Evolutionary conservation across 2,888 invertebrate species (phyloP), one percentile per base, ranked within the genome.

Genomic region (Sturmia bella): DNA sequence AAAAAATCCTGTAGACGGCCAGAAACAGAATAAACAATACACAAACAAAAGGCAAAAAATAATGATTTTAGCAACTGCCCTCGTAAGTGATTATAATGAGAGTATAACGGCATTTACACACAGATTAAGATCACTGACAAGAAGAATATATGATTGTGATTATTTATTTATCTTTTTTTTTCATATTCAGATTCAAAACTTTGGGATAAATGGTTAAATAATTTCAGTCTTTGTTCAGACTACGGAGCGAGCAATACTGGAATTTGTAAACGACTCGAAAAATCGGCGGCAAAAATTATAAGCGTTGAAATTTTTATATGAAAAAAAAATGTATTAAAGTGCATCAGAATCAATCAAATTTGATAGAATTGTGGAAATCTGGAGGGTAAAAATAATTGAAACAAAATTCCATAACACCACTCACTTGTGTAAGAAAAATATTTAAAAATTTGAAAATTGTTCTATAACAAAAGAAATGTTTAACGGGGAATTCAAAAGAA

Each of bases 171-270:
- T 68, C 11, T 17, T 43, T 48, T 74, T 61, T 72, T 74, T 63
- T 70, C 24, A 21, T 57, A 15, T 48, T 77, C 76, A 41, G 61
- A 81, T 72, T 76, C 76, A 88, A 87, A 87, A 88, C 88, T 88
- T 88, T 87, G 85, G 85, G 85, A 85, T 84, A 84, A 86, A 87
- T 87, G 88, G 89, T 89, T 87, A 88, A 87, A 87, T 85, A 86
- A 86, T 85, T 87, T 89, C 87, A 90, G 90, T 90, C 89, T 88
- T 87, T 86, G 85, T 87, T 87, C 88, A 87, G 88, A 88, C 89
- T 86, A 87, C 89, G 85, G 84, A 85, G 86, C 85, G 85, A 81
- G 74, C 74, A 76, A 72, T 66, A 76, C 68, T 75, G 41, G 57
- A 72, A 54, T 43, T 57, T 27, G 12, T 68, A 50, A 80, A 77